phyloP scores from a whole-genome alignment of 2,888 invertebrate species.

The Lepidonotus clava region DNA sequence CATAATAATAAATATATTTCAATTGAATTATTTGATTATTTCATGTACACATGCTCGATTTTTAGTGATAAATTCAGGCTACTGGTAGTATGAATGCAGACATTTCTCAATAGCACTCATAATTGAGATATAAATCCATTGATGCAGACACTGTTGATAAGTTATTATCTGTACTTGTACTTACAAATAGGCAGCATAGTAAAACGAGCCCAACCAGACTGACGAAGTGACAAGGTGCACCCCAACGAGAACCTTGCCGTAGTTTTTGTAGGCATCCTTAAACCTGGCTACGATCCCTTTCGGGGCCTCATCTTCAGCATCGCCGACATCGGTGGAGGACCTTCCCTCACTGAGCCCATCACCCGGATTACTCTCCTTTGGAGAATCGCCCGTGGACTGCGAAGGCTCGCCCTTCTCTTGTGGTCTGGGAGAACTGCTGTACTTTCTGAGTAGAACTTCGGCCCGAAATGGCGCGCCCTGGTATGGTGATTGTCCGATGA shows the following conservation, averaged over 20 bases:
- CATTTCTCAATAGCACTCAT: too few relatives aligned
- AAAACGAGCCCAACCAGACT: constrained; percentile 93
- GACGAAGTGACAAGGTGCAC: constrained; percentile 94
- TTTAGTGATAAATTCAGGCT: too few relatives aligned
- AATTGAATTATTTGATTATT: too few relatives aligned
- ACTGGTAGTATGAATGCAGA: too few relatives aligned
- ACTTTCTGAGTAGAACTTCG: background rate
- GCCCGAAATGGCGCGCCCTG: background rate
- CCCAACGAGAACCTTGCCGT: constrained; percentile 97
- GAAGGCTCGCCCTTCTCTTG: background rate
- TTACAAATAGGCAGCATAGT: constrained; percentile 92
- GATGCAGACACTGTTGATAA: too few relatives aligned
- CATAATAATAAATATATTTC: too few relatives aligned
- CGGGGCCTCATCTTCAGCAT: background rate
- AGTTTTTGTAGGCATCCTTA: constrained; percentile 95
- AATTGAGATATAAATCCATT: too few relatives aligned
- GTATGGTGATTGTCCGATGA: too few relatives aligned
- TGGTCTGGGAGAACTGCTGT: background rate
- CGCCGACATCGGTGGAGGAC: background rate
- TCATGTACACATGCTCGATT: too few relatives aligned
- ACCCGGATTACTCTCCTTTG: background rate
- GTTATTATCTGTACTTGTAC: too few relatives aligned
- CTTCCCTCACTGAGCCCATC: background rate
- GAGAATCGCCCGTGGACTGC: background rate
- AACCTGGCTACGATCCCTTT: constrained; percentile 88